These are phyloP conservation scores for Nomada hirtipes DNA, from an alignment of 2,888 invertebrate species.

Conservation along the genomic window DNA sequence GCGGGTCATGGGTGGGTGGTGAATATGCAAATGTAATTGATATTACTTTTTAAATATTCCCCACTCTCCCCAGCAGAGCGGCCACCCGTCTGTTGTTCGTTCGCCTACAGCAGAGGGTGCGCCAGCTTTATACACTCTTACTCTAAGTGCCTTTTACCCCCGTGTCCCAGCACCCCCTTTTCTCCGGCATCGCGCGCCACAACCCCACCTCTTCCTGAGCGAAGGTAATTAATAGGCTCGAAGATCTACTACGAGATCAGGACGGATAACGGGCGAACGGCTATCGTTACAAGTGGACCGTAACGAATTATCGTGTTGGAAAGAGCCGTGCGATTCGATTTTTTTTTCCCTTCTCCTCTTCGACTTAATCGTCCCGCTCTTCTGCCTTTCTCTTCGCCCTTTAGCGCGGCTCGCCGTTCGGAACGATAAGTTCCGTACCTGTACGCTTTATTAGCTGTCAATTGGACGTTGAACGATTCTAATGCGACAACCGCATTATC, in stretches of 20 bases:
- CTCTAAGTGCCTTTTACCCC: constrained; percentile 81
- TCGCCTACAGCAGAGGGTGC: constrained; percentile 76
- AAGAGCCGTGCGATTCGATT: constrained; percentile 27
- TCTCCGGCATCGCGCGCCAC: constrained; percentile 29
- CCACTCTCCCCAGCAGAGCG: constrained; percentile 75
- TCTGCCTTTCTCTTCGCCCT: neutral
- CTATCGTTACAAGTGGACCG: constrained; percentile 75
- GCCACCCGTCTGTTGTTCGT: constrained; percentile 80
- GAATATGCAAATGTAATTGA: constrained; percentile 84
- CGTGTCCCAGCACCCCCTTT: constrained; percentile 60
- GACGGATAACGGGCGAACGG: constrained; percentile 72
- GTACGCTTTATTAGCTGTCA: neutral
- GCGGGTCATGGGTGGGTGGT: constrained; percentile 76
- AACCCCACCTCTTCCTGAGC: constrained; percentile 56
- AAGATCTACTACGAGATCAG: constrained; percentile 76
- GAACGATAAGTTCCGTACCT: neutral
- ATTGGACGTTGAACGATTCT: constrained; percentile 28
- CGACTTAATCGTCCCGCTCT: constrained; percentile 27
- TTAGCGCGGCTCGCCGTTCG: neutral
- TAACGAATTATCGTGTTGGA: constrained; percentile 76
- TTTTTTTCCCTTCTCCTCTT: constrained; percentile 34
- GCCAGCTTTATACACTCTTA: constrained; percentile 80
- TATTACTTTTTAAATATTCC: constrained; percentile 84
- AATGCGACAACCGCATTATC: constrained; percentile 19
- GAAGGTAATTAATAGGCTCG: constrained; percentile 82